Conservation (phyloP, 2,113 vertebrate genomes). For the Gadus chalcogrammus region DNA sequence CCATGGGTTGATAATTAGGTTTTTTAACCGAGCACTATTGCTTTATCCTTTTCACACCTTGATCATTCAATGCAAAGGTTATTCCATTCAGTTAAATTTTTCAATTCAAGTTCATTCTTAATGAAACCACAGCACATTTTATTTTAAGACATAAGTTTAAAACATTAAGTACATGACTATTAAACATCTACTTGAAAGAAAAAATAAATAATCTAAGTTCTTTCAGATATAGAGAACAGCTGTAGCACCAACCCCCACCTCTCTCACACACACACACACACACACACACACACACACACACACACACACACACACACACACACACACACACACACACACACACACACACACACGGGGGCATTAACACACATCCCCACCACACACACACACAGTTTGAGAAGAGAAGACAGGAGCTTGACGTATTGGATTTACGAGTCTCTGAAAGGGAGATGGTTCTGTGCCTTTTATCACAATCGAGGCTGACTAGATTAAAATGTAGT, state of each 20-base stretch:
- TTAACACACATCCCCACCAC: not conserved
- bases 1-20: no score
- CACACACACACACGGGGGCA: not conserved
- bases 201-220: no score
- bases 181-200: no score
- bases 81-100: no score
- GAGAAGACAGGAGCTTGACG: constrained; percentile 24
- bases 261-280: not conserved
- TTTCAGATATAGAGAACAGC: constrained; percentile 43
- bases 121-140: no score
- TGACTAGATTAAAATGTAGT: constrained; percentile 65
- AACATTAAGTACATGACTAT: no score
- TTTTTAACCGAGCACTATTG: no score
- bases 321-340: not conserved
- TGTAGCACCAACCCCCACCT: constrained; percentile 22
- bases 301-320: not conserved
- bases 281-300: not conserved
- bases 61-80: no score
- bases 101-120: no score
- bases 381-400: not conserved
- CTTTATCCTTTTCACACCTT: no score
- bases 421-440: constrained; percentile 55
- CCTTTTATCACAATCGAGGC: constrained; percentile 60
- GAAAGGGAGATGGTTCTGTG: constrained; percentile 51
- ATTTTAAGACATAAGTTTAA: no score